Conservation (phyloP, 2,797 vertebrate species). For the Poecilia velifera region DNA sequence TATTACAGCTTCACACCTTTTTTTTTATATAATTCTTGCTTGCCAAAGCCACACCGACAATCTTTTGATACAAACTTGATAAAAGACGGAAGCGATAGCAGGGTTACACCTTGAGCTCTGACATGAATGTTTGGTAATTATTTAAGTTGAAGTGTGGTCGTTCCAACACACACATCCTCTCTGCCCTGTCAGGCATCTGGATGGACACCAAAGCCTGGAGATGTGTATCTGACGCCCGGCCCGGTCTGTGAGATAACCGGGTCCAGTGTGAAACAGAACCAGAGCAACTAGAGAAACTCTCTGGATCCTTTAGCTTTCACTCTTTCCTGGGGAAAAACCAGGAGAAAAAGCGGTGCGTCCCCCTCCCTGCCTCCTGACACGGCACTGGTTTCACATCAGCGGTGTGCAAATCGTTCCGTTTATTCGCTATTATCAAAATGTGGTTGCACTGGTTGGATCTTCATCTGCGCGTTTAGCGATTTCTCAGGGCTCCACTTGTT, state of each 20-base stretch:
- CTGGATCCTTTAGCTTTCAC: constrained; percentile 49
- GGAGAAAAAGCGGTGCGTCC: background rate
- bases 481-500: background rate
- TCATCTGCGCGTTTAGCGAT: constrained; percentile 9
- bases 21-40: background rate
- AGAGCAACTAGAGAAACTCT: constrained; percentile 78
- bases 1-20: constrained; percentile 7
- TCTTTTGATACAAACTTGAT: background rate
- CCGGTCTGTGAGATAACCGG: too few species aligned
- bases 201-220: constrained; percentile 64
- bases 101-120: background rate
- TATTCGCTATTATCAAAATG: constrained; percentile 1
- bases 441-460: background rate
- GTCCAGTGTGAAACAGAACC: constrained; percentile 18
- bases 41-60: constrained; percentile 1
- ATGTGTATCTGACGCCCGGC: constrained; percentile 70
- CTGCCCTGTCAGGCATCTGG: constrained; percentile 67
- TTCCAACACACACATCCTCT: constrained; percentile 20
- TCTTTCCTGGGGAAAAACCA: background rate
- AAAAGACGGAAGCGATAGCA: too few species aligned
- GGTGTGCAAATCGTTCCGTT: background rate
- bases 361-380: background rate
- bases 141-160: background rate
- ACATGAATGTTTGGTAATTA: background rate
- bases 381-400: background rate